These are phyloP conservation scores for Acleris cristana DNA, from an alignment of 2,888 invertebrate genomes.

Conservation along the genomic window DNA sequence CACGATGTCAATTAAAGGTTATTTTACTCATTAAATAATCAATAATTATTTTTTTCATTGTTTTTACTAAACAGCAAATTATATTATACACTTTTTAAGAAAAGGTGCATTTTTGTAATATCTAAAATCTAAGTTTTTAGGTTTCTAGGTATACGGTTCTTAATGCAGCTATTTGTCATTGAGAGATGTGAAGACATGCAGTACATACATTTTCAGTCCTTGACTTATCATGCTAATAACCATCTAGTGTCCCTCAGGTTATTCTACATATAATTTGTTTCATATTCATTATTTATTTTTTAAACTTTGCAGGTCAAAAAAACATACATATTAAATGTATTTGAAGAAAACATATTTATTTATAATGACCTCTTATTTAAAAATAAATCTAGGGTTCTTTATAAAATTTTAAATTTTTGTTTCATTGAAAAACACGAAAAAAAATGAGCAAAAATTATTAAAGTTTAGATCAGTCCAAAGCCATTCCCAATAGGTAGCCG, in stretches of 20 bases:
- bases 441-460: slow-evolving; percentile 19
- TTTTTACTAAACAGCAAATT: neutral
- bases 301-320: slow-evolving; percentile 1
- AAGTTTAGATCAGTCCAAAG: slow-evolving; percentile 8
- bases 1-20: too few species aligned
- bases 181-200: slow-evolving; percentile 26
- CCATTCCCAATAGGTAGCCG: slow-evolving; percentile 51
- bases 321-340: slow-evolving; percentile 8
- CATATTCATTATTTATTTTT: too few species aligned
- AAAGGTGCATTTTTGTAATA: slow-evolving; percentile 19
- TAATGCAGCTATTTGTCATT: slow-evolving; percentile 15
- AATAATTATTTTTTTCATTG: neutral
- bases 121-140: slow-evolving; percentile 28
- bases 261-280: neutral
- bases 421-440: slow-evolving; percentile 11
- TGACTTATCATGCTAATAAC: slow-evolving; percentile 7
- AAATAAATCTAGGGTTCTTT: slow-evolving; percentile 9
- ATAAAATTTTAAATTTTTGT: slow-evolving; percentile 17
- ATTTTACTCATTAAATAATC: neutral
- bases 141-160: slow-evolving; percentile 32
- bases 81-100: slow-evolving; percentile 24
- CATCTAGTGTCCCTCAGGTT: neutral
- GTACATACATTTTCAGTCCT: slow-evolving; percentile 25
- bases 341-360: slow-evolving; percentile 5
- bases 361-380: slow-evolving; percentile 4